phyloP scores from a whole-genome alignment of 2,113 vertebrate genomes.

The Benitochromis conjunctus region DNA sequence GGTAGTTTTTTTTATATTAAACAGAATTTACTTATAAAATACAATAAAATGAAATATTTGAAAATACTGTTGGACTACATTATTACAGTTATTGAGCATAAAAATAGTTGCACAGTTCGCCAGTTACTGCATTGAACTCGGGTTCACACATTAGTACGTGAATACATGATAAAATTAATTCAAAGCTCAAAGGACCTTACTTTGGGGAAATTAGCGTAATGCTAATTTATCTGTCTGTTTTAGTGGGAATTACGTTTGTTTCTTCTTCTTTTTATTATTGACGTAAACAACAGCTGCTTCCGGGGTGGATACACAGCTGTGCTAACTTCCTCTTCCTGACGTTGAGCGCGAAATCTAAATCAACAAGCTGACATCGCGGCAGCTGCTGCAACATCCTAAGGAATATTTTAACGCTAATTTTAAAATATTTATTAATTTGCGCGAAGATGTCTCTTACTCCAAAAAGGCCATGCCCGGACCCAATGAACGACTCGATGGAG shows the following conservation, averaged over 20 bases:
- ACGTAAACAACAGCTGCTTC: background rate
- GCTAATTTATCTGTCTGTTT: background rate
- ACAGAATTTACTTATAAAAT: background rate
- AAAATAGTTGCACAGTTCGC: background rate
- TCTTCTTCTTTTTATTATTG: background rate
- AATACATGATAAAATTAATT: background rate
- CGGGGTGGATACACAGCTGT: background rate
- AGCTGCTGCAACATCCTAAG: background rate
- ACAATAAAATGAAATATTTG: background rate
- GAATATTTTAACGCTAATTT: background rate
- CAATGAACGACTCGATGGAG: slow-evolving; percentile 49
- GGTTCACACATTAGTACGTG: background rate
- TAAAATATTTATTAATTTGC: background rate
- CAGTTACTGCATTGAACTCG: background rate
- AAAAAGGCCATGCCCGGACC: slow-evolving; percentile 59
- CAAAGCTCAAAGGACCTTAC: background rate
- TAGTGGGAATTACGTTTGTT: background rate
- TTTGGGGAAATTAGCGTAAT: background rate
- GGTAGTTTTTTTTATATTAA: background rate
- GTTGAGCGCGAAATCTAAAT: slow-evolving; percentile 42
- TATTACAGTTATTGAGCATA: background rate
- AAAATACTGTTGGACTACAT: background rate
- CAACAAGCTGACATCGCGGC: background rate
- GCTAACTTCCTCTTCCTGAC: background rate
- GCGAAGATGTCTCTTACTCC: slow-evolving; percentile 42